Percentiles rank a stretch among this genome's conserved stretches.
Evolutionary conservation across 2,113 vertebrate genomes (phyloP).

Genomic region (Bufo gargarizans): DNA sequence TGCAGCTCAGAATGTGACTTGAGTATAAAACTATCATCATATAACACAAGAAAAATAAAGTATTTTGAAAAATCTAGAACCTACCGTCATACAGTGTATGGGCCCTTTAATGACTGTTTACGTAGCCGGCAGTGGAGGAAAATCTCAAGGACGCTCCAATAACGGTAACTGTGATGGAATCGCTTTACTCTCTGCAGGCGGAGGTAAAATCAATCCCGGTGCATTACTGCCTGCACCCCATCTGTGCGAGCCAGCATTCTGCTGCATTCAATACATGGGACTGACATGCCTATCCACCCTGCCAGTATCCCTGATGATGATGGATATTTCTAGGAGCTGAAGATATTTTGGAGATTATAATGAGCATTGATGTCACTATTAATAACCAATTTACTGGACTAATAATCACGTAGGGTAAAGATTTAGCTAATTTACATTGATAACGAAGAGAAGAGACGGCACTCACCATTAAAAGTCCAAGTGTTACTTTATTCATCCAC

Average conservation of each 20-base stretch:
- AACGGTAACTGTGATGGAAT: neutral
- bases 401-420: neutral
- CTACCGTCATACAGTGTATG: neutral
- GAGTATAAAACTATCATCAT: neutral
- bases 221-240: neutral
- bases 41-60: too few relatives aligned
- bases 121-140: neutral
- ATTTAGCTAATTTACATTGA: too few relatives aligned
- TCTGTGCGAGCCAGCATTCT: neutral
- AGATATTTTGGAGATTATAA: neutral
- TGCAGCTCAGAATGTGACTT: neutral
- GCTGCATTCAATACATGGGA: neutral
- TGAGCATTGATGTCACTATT: neutral
- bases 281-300: neutral
- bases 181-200: neutral
- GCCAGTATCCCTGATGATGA: neutral
- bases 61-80: neutral
- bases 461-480: too few relatives aligned
- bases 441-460: too few relatives aligned
- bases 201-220: neutral
- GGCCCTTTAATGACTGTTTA: neutral
- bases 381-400: neutral
- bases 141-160: conserved; percentile 1
- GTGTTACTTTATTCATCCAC: too few relatives aligned
- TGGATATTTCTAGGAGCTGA: too few relatives aligned